Base-by-base conservation (phyloP, 2,888 invertebrate genomes). In the Hetaerina titia region DNA sequence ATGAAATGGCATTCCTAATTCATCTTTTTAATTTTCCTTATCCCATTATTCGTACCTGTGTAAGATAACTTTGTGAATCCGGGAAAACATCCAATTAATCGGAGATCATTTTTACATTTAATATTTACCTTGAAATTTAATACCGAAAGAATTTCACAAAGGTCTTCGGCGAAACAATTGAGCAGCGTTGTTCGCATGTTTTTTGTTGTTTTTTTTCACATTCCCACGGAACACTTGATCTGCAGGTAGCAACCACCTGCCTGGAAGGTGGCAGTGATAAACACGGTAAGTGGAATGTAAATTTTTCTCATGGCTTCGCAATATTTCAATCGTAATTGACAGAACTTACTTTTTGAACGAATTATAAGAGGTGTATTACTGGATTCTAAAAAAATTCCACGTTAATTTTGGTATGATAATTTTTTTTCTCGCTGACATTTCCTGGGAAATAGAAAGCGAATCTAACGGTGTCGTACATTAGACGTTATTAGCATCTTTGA, bases 241-340 rank as follows among this genome's bases (percentile, higher is more conserved):
- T 92, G 92, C 92, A 92, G 69, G 64, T 58, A 58, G 89, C 92
- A 92, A 92, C 92, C 92, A 92, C 92, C 92, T 92, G 92, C 92
- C 69, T 92, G 56, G n/a, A 69, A 64, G 92, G 69, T 92, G 92
- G 92, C 69, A 74, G 92, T 92, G 64, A 56, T 90, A 90, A 90
- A 90, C 64, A 64, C 64, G 7, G 45, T 56, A n/a, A 56, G 69
- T 57, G 45, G 31, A 56, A 69, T 15, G 89, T 89, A 19, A 74
- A 56, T 19, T 69, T 63, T 56, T 81, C 81, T 13, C 81, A 81
- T 81, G 31, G 25, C 31, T 81, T 25, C 31, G 13, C 2, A 13
- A 13, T 15, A 2, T 25, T 6, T 6, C 22, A 11, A 15, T 81
- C 81, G 81, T 81, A 7, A 13, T 4, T 5, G 81, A 81, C 81